Percentiles rank a stretch among this genome's conserved stretches.
Evolutionary conservation across 2,888 invertebrate species (phyloP).

Genomic region (Pseudococcus jackbeardsleyi): DNA sequence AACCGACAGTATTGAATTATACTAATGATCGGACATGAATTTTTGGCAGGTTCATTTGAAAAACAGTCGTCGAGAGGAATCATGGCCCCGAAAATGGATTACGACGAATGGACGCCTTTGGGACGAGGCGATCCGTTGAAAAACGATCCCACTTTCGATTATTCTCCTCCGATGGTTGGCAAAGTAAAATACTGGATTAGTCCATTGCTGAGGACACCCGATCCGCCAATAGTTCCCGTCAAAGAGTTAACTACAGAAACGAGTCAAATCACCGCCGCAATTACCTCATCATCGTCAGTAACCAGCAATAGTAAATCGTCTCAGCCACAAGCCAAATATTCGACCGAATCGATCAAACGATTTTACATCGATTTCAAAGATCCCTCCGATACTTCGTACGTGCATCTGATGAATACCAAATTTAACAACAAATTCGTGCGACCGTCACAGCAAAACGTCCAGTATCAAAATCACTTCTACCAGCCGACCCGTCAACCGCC

Average conservation of each 20-base stretch:
- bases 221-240: constrained; percentile 70
- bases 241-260: constrained; percentile 68
- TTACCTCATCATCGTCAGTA: constrained; percentile 61
- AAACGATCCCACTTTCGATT: constrained; percentile 88
- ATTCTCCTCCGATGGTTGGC: constrained; percentile 85
- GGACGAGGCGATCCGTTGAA: constrained; percentile 86
- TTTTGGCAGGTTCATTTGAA: constrained; percentile 51
- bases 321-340: constrained; percentile 48
- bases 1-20: background rate
- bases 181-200: constrained; percentile 86
- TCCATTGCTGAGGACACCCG: constrained; percentile 74
- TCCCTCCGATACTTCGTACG: constrained; percentile 43
- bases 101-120: constrained; percentile 87
- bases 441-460: background rate
- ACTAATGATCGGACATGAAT: background rate
- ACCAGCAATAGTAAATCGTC: constrained; percentile 32
- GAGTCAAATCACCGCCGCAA: constrained; percentile 63
- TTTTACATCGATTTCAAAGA: constrained; percentile 62
- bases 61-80: constrained; percentile 64
- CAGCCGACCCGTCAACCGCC: constrained; percentile 43
- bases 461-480: constrained; percentile 58
- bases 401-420: constrained; percentile 56
- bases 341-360: constrained; percentile 52
- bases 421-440: constrained; percentile 69
- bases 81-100: constrained; percentile 81